Evolutionary conservation across 2,888 invertebrate species (phyloP).

Genomic region (Thyatira batis): DNA sequence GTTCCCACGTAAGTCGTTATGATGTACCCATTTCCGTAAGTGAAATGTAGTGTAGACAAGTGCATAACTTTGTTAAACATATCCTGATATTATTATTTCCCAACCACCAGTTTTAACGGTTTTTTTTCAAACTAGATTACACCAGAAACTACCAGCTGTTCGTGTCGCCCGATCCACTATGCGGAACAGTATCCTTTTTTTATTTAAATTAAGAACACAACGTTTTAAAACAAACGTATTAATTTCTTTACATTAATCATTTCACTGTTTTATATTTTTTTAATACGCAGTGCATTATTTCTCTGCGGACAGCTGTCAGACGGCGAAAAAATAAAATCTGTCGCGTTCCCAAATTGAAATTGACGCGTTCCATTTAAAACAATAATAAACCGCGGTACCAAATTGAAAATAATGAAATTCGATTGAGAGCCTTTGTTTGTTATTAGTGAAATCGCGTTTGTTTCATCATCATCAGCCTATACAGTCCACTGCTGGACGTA

Average conservation of each 20-base stretch:
- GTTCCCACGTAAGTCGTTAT: conserved; percentile 61
- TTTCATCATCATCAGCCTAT: too few relatives aligned
- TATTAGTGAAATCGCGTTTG: conserved; percentile 38
- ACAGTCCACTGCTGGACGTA: too few relatives aligned
- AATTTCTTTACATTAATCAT: conserved; percentile 11
- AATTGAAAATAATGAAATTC: conserved; percentile 74
- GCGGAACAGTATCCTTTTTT: conserved; percentile 80
- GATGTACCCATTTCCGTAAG: conserved; percentile 57
- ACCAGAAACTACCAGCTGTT: conserved; percentile 55
- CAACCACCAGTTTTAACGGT: neutral
- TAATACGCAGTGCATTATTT: conserved; percentile 46
- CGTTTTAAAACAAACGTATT: conserved; percentile 10
- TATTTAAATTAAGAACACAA: conserved; percentile 64
- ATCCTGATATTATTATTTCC: neutral
- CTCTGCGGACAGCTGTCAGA: conserved; percentile 56
- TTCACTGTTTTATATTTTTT: conserved; percentile 25
- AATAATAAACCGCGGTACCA: conserved; percentile 60
- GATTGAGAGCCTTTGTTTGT: conserved; percentile 54
- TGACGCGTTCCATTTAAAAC: conserved; percentile 79
- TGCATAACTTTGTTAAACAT: conserved; percentile 30
- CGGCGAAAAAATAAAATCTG: conserved; percentile 54
- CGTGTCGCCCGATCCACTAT: conserved; percentile 54
- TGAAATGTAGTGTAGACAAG: conserved; percentile 32
- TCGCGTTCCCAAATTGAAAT: conserved; percentile 70
- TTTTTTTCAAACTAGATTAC: conserved; percentile 26